These are phyloP conservation scores for Ferdinandea cuprea DNA, from an alignment of 2,888 invertebrate genomes.

Conservation along the genomic window DNA sequence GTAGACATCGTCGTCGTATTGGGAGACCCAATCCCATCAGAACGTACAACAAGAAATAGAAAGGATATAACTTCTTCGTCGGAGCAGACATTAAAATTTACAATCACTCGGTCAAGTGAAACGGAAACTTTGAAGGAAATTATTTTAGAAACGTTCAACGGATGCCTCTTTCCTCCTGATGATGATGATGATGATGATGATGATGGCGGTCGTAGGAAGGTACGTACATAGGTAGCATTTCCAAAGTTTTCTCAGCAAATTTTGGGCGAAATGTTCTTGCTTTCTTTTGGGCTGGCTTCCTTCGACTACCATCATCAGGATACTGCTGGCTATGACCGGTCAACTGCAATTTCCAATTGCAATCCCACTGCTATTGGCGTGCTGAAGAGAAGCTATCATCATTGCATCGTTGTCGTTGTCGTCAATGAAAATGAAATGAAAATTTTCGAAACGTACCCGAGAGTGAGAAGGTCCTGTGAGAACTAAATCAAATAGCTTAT, in stretches of 20 bases:
- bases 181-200: too few species aligned
- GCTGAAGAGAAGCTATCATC: constrained; percentile 44
- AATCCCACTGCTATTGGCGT: constrained; percentile 45
- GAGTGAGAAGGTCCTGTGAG: constrained; percentile 17
- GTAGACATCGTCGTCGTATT: neutral
- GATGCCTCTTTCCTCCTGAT: constrained; percentile 50
- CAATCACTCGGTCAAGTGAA: constrained; percentile 74
- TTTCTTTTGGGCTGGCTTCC: constrained; percentile 28
- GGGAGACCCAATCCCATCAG: neutral
- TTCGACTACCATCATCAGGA: constrained; percentile 33
- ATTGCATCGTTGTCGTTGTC: constrained; percentile 43
- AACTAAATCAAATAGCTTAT: constrained; percentile 74
- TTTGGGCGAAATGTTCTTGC: constrained; percentile 31
- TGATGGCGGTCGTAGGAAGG: too few species aligned
- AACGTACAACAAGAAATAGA: constrained; percentile 42
- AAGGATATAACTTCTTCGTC: constrained; percentile 62
- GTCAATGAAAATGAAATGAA: constrained; percentile 71
- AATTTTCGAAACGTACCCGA: constrained; percentile 62
- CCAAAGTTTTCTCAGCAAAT: constrained; percentile 61
- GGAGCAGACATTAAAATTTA: constrained; percentile 73
- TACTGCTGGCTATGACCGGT: constrained; percentile 8
- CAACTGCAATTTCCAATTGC: constrained; percentile 68
- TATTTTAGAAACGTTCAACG: constrained; percentile 72
- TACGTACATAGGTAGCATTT: constrained; percentile 27
- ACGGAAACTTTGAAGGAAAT: constrained; percentile 74